Evolutionary conservation across 1,140 invertebrate species (phyloP).

Genomic region (Sarcophaga bullata): DNA sequence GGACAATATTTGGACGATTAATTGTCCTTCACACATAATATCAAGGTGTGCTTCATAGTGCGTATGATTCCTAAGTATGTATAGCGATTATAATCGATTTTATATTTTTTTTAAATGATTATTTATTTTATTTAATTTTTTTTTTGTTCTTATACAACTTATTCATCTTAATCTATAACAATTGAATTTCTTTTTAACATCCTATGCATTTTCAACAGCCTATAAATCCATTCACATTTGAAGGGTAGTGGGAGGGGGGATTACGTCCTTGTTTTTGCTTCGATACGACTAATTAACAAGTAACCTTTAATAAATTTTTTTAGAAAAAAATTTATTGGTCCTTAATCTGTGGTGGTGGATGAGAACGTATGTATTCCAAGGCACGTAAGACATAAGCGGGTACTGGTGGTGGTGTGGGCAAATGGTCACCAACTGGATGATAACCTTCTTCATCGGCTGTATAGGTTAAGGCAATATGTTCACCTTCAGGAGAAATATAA

Average conservation of each 20-base stretch:
- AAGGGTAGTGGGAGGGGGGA: constrained; percentile 18
- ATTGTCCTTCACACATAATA: too few species aligned
- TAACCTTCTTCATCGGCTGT: constrained; percentile 73
- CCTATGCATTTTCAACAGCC: constrained; percentile 27
- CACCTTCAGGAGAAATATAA: constrained; percentile 66
- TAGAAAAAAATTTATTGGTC: constrained; percentile 49
- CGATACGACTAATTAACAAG: constrained; percentile 21
- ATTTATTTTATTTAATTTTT: not conserved
- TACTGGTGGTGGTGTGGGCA: constrained; percentile 68
- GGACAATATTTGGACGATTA: too few species aligned
- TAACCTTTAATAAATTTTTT: constrained; percentile 40
- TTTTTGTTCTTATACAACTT: not conserved
- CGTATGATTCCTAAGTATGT: too few species aligned
- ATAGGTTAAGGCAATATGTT: constrained; percentile 68
- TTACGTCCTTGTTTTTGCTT: constrained; percentile 43
- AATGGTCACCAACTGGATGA: constrained; percentile 68
- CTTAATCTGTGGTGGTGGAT: constrained; percentile 59
- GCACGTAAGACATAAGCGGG: constrained; percentile 61
- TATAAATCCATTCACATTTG: constrained; percentile 1
- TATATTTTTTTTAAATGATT: too few species aligned
- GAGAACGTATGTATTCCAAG: constrained; percentile 68
- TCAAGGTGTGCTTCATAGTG: too few species aligned
- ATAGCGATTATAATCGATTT: too few species aligned
- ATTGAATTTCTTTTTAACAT: constrained; percentile 16
- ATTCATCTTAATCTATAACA: constrained; percentile 36